Conservation (phyloP, 1,140 invertebrate species). For the Drosophila ironensis region DNA sequence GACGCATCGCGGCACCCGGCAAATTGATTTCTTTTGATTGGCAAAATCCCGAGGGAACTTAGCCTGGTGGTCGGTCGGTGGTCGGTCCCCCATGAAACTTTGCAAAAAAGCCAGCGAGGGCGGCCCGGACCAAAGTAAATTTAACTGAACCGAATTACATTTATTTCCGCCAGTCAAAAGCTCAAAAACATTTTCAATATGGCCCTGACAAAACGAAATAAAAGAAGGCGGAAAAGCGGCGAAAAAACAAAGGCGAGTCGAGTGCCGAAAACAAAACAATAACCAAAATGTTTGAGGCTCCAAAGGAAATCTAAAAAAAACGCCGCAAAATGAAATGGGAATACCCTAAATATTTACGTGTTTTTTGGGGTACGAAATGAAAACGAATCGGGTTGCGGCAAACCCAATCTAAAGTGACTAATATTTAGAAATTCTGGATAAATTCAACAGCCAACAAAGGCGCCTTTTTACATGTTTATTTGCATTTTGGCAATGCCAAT, state of each 20-base stretch:
- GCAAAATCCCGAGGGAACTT: constrained; percentile 37
- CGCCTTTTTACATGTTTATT: too few relatives aligned
- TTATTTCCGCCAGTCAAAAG: constrained; percentile 14
- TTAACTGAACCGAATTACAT: constrained; percentile 11
- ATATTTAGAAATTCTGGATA: too few relatives aligned
- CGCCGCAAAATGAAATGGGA: too few relatives aligned
- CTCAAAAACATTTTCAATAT: constrained; percentile 19
- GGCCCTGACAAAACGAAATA: neutral
- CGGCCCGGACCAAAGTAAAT: neutral
- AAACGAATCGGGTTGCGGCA: too few relatives aligned
- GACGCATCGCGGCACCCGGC: constrained; percentile 8
- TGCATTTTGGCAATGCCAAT: too few relatives aligned
- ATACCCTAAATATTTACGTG: neutral
- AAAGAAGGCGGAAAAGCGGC: too few relatives aligned
- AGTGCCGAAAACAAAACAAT: neutral
- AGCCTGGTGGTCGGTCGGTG: too few relatives aligned
- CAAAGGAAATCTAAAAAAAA: neutral
- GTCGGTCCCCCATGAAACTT: neutral
- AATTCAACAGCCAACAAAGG: too few relatives aligned
- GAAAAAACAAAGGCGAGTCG: neutral
- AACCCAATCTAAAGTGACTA: too few relatives aligned
- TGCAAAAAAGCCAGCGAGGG: neutral
- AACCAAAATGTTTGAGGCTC: neutral
- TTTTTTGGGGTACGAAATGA: neutral
- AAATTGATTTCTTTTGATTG: constrained; percentile 71